phyloP scores from a whole-genome alignment of 2,113 vertebrate genomes.

The Oryzias melastigma region DNA sequence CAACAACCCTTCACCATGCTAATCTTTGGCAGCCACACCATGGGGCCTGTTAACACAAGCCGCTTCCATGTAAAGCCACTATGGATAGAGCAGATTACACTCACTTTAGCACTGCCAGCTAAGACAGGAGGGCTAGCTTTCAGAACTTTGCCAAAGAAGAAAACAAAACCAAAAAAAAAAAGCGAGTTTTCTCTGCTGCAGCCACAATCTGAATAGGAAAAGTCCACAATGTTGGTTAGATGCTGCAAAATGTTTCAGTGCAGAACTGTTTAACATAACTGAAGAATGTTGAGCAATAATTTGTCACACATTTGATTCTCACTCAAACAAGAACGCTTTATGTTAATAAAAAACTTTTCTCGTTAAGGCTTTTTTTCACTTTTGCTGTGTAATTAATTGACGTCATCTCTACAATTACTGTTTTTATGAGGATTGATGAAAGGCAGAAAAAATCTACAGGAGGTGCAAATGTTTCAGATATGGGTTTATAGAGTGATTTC shows the following conservation, averaged over 20 bases:
- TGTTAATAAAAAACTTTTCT: too few species aligned
- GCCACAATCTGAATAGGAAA: slow-evolving; percentile 21
- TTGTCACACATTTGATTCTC: too few species aligned
- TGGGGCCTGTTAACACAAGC: slow-evolving; percentile 42
- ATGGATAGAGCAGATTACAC: slow-evolving; percentile 56
- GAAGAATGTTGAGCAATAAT: too few species aligned
- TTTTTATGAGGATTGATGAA: too few species aligned
- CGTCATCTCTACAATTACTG: too few species aligned
- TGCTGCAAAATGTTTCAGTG: neutral
- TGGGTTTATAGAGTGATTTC: too few species aligned
- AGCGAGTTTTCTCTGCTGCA: slow-evolving; percentile 19
- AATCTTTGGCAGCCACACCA: slow-evolving; percentile 56
- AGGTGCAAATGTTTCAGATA: too few species aligned
- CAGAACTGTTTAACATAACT: too few species aligned
- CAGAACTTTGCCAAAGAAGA: neutral
- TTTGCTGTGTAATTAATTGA: too few species aligned
- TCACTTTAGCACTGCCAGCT: slow-evolving; percentile 47
- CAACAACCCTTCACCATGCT: slow-evolving; percentile 39
- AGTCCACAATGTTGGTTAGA: slow-evolving; percentile 21
- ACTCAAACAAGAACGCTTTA: too few species aligned
- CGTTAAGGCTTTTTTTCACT: too few species aligned
- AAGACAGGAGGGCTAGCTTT: slow-evolving; percentile 37
- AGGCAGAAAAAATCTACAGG: too few species aligned
- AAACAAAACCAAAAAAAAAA: neutral
- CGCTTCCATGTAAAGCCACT: slow-evolving; percentile 29